Evolutionary conservation across 2,113 vertebrate genomes (phyloP).

Genomic region (Dasyornis broadbenti): DNA sequence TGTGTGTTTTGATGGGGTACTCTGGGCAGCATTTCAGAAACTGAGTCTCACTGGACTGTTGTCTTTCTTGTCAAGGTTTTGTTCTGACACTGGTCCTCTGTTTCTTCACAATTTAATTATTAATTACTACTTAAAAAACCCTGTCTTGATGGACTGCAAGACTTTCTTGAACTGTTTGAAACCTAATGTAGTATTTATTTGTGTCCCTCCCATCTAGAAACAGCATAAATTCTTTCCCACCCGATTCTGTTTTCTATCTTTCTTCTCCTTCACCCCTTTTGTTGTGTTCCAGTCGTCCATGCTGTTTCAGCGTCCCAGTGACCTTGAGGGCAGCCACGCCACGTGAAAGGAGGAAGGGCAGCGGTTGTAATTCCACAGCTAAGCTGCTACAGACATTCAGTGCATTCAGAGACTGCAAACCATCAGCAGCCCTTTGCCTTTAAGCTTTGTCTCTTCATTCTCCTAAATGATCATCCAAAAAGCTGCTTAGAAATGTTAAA

Average conservation of each 20-base stretch:
- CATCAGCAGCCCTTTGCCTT: neutral
- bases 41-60: neutral
- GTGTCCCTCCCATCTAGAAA: neutral
- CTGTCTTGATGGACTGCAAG: neutral
- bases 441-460: neutral
- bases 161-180: neutral
- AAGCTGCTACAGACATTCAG: neutral
- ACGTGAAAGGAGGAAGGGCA: neutral
- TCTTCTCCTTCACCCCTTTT: neutral
- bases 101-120: neutral
- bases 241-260: neutral
- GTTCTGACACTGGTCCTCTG: neutral
- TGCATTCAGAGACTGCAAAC: neutral
- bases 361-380: neutral
- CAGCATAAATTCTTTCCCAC: neutral
- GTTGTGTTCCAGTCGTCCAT: neutral
- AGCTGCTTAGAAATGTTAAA: constrained; percentile 1
- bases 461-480: neutral
- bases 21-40: neutral
- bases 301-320: neutral
- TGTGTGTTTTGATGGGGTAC: neutral
- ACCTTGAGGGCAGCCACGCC: neutral
- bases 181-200: neutral
- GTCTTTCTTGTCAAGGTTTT: neutral
- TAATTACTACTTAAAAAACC: neutral